Conservation (phyloP, 2,888 invertebrate genomes). For the Sclerodermus sp. region DNA sequence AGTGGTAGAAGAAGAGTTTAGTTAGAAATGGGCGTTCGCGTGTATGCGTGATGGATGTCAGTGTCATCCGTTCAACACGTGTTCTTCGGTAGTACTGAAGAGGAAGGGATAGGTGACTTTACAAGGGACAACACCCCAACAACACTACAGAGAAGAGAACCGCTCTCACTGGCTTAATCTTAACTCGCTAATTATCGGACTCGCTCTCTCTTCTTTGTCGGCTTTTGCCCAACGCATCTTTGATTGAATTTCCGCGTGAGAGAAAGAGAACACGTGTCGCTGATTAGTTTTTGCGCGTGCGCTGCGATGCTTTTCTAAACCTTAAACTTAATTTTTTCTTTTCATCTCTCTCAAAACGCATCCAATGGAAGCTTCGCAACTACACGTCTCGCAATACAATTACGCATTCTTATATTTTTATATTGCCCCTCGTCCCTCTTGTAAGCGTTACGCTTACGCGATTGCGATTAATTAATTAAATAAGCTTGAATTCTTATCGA, state of each 20-base stretch:
- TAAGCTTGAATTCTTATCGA: no score
- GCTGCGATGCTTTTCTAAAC: no score
- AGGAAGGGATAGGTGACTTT: conserved; percentile 6
- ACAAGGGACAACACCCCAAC: conserved; percentile 5
- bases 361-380: no score
- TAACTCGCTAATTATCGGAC: conserved; percentile 50
- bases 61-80: conserved; percentile 52
- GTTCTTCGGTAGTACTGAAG: conserved; percentile 25
- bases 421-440: no score
- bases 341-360: no score
- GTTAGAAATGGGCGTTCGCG: conserved; percentile 23
- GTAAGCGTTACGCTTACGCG: no score
- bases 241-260: conserved; percentile 27
- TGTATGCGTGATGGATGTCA: conserved; percentile 51
- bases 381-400: no score
- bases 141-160: conserved; percentile 31
- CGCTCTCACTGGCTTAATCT: conserved; percentile 48
- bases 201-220: conserved; percentile 30
- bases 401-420: no score
- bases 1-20: background rate
- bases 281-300: conserved; percentile 17
- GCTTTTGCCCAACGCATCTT: conserved; percentile 23
- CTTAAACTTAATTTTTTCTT: no score
- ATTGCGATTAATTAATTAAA: no score
- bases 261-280: conserved; percentile 22